A percentile compares a stretch with the other conserved stretches of the same genome.
phyloP scores from a whole-genome alignment of 2,888 invertebrate genomes.

The Cyaniris semiargus region DNA sequence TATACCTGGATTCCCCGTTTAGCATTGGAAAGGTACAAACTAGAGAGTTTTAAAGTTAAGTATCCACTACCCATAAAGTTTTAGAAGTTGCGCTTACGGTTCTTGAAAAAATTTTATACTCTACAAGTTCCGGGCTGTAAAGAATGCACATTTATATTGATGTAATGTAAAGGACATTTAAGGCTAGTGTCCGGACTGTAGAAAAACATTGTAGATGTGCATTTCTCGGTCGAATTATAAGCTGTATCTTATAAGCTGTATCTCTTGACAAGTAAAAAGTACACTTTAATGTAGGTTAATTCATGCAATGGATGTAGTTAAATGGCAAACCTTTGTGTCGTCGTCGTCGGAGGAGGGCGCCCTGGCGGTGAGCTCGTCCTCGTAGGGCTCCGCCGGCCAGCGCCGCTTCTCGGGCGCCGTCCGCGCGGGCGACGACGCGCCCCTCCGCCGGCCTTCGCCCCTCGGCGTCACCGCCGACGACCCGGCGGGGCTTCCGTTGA shows the following conservation, averaged over 20 bases:
- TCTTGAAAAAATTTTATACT: not conserved
- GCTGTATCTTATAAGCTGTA: too few species aligned
- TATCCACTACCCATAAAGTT: too few species aligned
- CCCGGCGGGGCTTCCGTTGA: constrained; percentile 64
- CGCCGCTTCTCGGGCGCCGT: constrained; percentile 87
- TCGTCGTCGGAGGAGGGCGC: constrained; percentile 63
- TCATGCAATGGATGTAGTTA: constrained; percentile 41
- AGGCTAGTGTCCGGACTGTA: not conserved
- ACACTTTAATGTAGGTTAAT: constrained; percentile 32
- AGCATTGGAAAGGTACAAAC: not conserved
- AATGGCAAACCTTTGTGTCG: constrained; percentile 65
- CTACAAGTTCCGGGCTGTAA: not conserved
- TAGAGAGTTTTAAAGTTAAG: not conserved
- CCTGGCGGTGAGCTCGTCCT: constrained; percentile 52
- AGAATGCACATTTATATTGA: not conserved
- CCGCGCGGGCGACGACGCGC: constrained; percentile 75
- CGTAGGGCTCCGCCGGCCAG: constrained; percentile 79
- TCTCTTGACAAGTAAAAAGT: not conserved
- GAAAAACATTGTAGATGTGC: too few species aligned
- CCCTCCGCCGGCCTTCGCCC: constrained; percentile 65
- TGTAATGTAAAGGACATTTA: not conserved
- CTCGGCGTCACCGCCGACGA: constrained; percentile 46
- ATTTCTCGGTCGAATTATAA: too few species aligned
- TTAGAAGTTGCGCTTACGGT: not conserved
- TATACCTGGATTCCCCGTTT: not conserved